Base-by-base conservation (phyloP, 2,113 vertebrate genomes). In the Channa maculata region DNA sequence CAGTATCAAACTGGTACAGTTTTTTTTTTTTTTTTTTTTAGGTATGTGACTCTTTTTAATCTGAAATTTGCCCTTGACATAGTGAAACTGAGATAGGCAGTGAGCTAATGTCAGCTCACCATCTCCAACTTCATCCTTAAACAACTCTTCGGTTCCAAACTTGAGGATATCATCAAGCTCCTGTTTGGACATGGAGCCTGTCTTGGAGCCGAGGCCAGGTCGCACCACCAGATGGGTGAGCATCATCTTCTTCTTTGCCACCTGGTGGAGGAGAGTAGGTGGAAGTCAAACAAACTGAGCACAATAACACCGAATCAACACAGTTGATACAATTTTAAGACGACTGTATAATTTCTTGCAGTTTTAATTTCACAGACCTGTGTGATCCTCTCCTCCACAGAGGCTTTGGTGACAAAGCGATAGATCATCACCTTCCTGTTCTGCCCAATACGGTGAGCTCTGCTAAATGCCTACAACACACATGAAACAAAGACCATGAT, bases 191-290 rank as follows among this genome's bases (percentile, higher is more conserved):
- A 99, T 99, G 77, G 97, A 99, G 39, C 97, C 97, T 0, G 97
- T 98, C 89, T 99, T 99, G 71, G 97, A 98, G 73, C 98, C 98
- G 49, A 99, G 89, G 45, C 97, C 98, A 0, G 98, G 98, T 24
- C 98, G 94, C 82, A 99, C 98, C 71, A 99, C 98, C 65, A 99
- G 91, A 82, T 99, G 98, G 3, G 98, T 99, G 71, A 99, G 89
- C 98, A 99, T 99, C 97, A 99, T 99, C 88, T 99, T 99, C 90
- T 99, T 99, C 93, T 99, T 99, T 3, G 98, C 97, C 92, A 99
- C 97, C 93, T 95, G 55, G 41, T 62, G 15, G 15, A 68, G 8
- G 15, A 1, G 46, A 15, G 13, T 11, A 37, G 10, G 4, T 14
- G 8, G 7, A 52, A 15, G 37, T 62, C 24, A 54, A 54, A 50